Conservation (phyloP, 2,797 vertebrate species). For the Loris lydekkerianus region DNA sequence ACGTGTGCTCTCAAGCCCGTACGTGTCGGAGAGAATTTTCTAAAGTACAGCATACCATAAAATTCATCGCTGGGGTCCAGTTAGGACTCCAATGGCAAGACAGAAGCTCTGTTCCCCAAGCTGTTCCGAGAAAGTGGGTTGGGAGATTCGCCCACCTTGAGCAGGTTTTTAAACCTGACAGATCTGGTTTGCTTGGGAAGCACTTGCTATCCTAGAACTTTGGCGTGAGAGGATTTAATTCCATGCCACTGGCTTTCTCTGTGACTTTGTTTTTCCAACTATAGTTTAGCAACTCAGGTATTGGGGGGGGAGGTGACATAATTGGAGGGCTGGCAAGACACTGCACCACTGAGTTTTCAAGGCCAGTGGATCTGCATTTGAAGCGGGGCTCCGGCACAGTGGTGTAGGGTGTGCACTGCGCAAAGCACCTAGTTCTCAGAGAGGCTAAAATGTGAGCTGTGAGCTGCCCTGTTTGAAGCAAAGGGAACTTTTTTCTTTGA, state of each 20-base stretch:
- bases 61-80: background rate
- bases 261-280: background rate
- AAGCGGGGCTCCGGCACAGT: background rate
- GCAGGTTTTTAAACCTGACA: background rate
- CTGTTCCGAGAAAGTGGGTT: background rate
- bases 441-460: background rate
- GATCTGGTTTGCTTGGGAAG: background rate
- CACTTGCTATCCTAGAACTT: background rate
- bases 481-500: background rate
- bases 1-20: background rate
- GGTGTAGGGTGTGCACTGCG: background rate
- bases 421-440: background rate
- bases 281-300: background rate
- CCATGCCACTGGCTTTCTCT: background rate
- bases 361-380: rapidly evolving
- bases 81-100: background rate
- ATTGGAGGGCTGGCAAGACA: background rate
- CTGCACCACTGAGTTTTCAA: background rate
- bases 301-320: background rate
- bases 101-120: background rate
- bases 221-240: background rate
- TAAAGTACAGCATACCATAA: background rate
- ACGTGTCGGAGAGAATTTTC: background rate
- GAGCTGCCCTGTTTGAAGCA: background rate
- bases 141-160: background rate